phyloP scores from a whole-genome alignment of 2,113 vertebrate species.

The Manacus vitellinus region DNA sequence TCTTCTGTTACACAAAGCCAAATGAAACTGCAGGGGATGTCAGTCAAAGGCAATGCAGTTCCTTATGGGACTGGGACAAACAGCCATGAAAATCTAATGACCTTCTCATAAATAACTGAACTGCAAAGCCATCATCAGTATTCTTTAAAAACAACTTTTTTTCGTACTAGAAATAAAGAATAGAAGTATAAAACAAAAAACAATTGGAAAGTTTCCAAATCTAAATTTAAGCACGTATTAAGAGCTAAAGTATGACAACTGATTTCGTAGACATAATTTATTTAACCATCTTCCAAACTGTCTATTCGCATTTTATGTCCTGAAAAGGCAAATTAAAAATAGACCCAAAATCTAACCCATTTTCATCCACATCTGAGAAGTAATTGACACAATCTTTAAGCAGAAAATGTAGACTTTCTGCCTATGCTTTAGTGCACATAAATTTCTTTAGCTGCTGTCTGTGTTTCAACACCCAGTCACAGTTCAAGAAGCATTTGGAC shows the following conservation, averaged over 20 bases:
- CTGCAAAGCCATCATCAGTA: background rate
- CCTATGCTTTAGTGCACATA: background rate
- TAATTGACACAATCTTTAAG: background rate
- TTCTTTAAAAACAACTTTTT: background rate
- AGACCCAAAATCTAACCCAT: background rate
- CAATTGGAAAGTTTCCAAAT: background rate
- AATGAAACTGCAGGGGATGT: background rate
- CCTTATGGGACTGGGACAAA: background rate
- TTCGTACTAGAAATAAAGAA: background rate
- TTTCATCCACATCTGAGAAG: background rate
- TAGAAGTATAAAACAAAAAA: background rate
- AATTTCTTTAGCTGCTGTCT: background rate
- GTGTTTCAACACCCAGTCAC: background rate
- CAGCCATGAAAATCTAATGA: background rate
- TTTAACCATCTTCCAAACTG: background rate
- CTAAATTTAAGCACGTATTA: background rate
- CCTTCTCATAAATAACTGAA: background rate
- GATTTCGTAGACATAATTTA: background rate
- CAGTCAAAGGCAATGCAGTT: background rate
- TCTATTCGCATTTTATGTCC: background rate
- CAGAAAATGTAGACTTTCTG: background rate
- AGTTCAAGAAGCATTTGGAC: background rate
- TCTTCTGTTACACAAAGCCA: background rate
- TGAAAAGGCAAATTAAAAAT: background rate
- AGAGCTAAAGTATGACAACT: background rate